These are phyloP conservation scores for Synanthedon myopaeformis DNA, from an alignment of 2,888 invertebrate species.

Conservation along the genomic window DNA sequence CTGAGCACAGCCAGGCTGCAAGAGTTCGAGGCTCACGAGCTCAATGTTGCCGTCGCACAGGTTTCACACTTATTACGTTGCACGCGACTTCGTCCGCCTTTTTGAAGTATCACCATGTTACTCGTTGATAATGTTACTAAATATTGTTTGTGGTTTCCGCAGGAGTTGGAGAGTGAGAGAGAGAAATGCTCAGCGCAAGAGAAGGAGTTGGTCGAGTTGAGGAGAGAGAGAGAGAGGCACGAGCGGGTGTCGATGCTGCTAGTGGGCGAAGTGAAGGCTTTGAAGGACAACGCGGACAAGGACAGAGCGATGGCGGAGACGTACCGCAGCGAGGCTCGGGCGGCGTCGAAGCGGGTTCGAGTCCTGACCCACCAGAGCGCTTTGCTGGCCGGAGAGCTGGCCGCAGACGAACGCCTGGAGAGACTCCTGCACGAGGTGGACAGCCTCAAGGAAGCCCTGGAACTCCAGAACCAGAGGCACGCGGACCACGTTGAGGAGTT, in stretches of 20 bases:
- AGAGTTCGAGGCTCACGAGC: slow-evolving; percentile 80
- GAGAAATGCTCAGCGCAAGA: slow-evolving; percentile 59
- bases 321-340: slow-evolving; percentile 68
- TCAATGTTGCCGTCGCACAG: slow-evolving; percentile 67
- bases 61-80: slow-evolving; percentile 20
- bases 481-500: slow-evolving; percentile 69
- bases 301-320: slow-evolving; percentile 72
- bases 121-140: too few relatives aligned
- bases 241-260: slow-evolving; percentile 75
- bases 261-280: slow-evolving; percentile 72
- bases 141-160: slow-evolving; percentile 4
- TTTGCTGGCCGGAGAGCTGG: slow-evolving; percentile 72
- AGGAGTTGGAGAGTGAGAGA: slow-evolving; percentile 67
- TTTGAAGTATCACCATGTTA: too few relatives aligned
- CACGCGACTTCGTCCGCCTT: too few relatives aligned
- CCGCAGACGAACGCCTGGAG: slow-evolving; percentile 65
- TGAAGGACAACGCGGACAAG: slow-evolving; percentile 72
- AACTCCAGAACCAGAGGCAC: slow-evolving; percentile 71
- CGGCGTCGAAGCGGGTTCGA: slow-evolving; percentile 70
- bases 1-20: slow-evolving; percentile 72
- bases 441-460: slow-evolving; percentile 69
- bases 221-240: slow-evolving; percentile 71
- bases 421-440: slow-evolving; percentile 74
- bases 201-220: slow-evolving; percentile 62
- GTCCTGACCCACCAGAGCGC: slow-evolving; percentile 78